Evolutionary conservation across 1,140 invertebrate species (phyloP), one percentile per base, ranked within the genome.

Genomic region (Drosophila seguyi): DNA sequence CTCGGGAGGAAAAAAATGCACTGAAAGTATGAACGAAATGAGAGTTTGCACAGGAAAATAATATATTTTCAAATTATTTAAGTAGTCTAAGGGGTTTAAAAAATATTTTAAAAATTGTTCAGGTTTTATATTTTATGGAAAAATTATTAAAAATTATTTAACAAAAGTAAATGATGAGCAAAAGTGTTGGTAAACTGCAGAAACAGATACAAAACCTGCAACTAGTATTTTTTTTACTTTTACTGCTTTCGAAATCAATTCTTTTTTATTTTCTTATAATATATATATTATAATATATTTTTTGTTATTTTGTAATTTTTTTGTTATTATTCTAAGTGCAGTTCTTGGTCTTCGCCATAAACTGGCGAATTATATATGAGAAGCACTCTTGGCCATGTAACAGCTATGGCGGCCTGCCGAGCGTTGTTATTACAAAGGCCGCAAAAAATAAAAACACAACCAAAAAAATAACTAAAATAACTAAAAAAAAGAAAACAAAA

Each of bases 21-120:
- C 58, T 71, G 74, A 68, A 90, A 90, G 85, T 90, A 79, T 67
- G 78, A 77, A 75, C 66, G 81, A 90, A 90, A 90, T 69, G 85
- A n/a, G n/a, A n/a, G n/a, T n/a, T n/a, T n/a, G n/a, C n/a, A n/a
- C n/a, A n/a, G n/a, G n/a, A n/a, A n/a, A n/a, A n/a, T n/a, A n/a
- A n/a, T n/a, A n/a, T n/a, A n/a, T n/a, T n/a, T n/a, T n/a, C n/a
- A n/a, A n/a, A n/a, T n/a, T n/a, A n/a, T n/a, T n/a, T n/a, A n/a
- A n/a, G n/a, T n/a, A n/a, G n/a, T n/a, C n/a, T n/a, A n/a, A n/a
- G n/a, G n/a, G n/a, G n/a, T n/a, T 47, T n/a, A 0, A 42, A 22
- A 14, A 36, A 16, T 10, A 36, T 22, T 53, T 53, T 38, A 3
- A 0, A 11, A 16, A 22, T 38, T 2, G 0, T 25, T 27, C 0